Percentiles rank a stretch among this genome's conserved stretches.
Conservation (phyloP, 2,113 vertebrate species). For the Rhombomys opimus region DNA sequence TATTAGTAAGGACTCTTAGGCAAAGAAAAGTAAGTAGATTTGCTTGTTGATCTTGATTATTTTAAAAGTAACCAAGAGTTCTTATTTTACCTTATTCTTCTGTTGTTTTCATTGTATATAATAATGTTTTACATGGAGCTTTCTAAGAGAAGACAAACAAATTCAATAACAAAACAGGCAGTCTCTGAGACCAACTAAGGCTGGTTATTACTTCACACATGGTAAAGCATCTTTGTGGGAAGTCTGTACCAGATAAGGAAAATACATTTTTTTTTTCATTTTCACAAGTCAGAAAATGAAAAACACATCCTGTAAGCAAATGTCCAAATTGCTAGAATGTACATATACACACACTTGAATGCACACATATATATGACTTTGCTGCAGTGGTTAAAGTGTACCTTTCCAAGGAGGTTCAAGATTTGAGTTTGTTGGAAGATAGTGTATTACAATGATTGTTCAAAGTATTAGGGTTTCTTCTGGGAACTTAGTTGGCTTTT, state of each 20-base stretch:
- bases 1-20: neutral
- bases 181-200: neutral
- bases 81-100: neutral
- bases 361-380: neutral
- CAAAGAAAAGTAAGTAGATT: constrained; percentile 9
- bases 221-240: neutral
- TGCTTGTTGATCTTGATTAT: neutral
- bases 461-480: neutral
- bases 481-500: neutral
- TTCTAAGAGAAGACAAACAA: neutral
- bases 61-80: constrained; percentile 15
- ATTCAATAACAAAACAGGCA: neutral
- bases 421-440: constrained; percentile 32
- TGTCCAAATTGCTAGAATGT: constrained; percentile 2
- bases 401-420: neutral
- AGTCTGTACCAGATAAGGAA: constrained; percentile 29
- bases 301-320: neutral
- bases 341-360: too few species aligned
- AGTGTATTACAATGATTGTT: constrained; percentile 8
- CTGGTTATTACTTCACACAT: neutral
- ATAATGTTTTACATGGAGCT: constrained; percentile 30
- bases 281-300: constrained; percentile 52
- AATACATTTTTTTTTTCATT: neutral
- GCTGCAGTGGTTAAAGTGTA: neutral
- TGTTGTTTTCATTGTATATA: neutral